A percentile compares a stretch with the other conserved stretches of the same genome.
These are phyloP conservation scores for Spilogale gracilis DNA, from an alignment of 2,113 vertebrate species.

Conservation along the genomic window DNA sequence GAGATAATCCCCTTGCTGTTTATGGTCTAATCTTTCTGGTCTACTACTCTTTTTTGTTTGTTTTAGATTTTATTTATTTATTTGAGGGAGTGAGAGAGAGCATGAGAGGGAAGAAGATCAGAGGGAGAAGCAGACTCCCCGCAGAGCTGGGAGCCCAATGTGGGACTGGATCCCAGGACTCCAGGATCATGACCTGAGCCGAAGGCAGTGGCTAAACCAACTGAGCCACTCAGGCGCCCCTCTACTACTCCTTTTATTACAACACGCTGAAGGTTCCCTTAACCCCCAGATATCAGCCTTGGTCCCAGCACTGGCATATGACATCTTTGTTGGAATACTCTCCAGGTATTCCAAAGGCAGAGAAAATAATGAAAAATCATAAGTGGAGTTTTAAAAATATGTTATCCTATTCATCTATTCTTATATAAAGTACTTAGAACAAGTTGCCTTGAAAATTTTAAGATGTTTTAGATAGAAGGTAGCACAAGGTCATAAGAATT, in stretches of 20 bases:
- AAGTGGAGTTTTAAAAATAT: neutral
- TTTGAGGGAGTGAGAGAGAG: no score
- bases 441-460: neutral
- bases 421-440: neutral
- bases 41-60: neutral
- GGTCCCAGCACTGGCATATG: neutral
- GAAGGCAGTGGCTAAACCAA: no score
- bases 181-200: no score
- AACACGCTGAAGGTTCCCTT: neutral
- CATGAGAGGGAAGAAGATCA: no score
- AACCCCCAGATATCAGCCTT: neutral
- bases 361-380: constrained; percentile 28
- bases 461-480: neutral
- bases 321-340: neutral
- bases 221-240: no score
- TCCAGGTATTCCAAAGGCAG: neutral
- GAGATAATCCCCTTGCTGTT: neutral
- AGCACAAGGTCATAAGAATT: constrained; percentile 65
- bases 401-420: neutral
- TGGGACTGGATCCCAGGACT: no score
- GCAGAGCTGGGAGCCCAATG: no score
- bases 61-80: no score
- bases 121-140: no score
- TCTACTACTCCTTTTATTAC: neutral
- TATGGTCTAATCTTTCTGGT: neutral